Conservation (phyloP, 2,888 invertebrate species). For the Phalera bucephala region DNA sequence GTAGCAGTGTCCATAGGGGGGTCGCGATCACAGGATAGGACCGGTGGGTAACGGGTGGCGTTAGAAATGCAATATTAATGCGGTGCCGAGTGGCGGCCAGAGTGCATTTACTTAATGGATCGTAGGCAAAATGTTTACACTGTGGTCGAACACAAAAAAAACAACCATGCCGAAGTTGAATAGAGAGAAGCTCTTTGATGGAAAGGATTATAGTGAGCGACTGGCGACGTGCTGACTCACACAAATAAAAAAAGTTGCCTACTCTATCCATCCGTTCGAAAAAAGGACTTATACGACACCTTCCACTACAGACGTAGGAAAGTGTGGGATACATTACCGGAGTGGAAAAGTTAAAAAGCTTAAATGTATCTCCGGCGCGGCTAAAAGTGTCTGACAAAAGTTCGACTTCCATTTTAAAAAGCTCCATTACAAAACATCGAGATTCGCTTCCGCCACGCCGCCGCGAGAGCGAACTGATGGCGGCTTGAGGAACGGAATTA, state of each 20-base stretch:
- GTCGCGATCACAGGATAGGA: conserved; percentile 42
- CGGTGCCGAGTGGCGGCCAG: conserved; percentile 71
- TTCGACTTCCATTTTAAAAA: conserved; percentile 83
- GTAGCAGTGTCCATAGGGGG: conserved; percentile 39
- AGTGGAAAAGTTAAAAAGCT: conserved; percentile 84
- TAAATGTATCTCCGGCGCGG: conserved; percentile 82
- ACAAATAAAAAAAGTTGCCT: conserved; percentile 65
- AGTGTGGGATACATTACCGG: conserved; percentile 81
- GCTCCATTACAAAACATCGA: conserved; percentile 83
- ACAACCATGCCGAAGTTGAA: conserved; percentile 51
- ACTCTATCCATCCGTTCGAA: conserved; percentile 57
- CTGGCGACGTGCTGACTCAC: conserved; percentile 53
- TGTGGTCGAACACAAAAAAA: conserved; percentile 65
- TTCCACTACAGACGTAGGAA: conserved; percentile 67
- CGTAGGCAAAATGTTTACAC: conserved; percentile 76
- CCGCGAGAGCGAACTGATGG: conserved; percentile 66
- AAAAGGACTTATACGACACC: conserved; percentile 72
- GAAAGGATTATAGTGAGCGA: conserved; percentile 67
- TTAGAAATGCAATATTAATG: conserved; percentile 86
- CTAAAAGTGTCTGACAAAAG: conserved; percentile 84
- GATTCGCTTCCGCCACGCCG: conserved; percentile 79
- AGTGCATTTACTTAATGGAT: conserved; percentile 81
- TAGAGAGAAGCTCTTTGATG: conserved; percentile 64
- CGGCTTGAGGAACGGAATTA: conserved; percentile 70
- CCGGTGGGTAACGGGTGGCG: conserved; percentile 42